Evolutionary conservation across 2,113 vertebrate genomes (phyloP).

Genomic region (Zosterops lateralis): DNA sequence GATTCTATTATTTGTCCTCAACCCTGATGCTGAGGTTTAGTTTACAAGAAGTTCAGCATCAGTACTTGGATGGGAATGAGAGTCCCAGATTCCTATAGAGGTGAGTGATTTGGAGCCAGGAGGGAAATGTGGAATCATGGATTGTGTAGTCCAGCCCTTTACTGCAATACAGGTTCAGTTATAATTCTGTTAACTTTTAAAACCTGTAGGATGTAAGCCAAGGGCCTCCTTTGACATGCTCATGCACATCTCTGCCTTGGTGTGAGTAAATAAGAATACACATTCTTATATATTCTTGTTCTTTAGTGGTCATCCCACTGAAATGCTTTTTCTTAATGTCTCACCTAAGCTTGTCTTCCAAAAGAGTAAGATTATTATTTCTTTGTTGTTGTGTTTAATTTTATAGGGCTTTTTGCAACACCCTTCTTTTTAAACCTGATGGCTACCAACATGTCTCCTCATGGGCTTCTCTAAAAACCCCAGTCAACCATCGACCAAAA

Average conservation of each 20-base stretch:
- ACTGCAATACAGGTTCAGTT: background rate
- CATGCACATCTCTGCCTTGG: fast-evolving
- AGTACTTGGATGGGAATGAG: background rate
- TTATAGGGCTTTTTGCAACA: background rate
- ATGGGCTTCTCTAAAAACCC: background rate
- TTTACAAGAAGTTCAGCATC: background rate
- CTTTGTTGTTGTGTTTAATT: background rate
- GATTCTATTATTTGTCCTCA: background rate
- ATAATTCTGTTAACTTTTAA: background rate
- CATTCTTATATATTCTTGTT: background rate
- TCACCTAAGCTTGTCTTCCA: background rate
- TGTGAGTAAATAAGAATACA: background rate
- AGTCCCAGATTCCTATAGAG: background rate
- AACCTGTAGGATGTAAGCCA: fast-evolving
- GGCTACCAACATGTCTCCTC: fast-evolving
- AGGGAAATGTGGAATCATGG: background rate
- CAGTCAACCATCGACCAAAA: background rate
- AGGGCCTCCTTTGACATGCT: background rate
- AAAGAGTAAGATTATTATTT: background rate
- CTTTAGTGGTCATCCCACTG: background rate
- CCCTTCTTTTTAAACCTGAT: background rate
- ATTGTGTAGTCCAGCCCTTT: background rate
- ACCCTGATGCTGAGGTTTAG: background rate
- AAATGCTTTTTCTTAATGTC: background rate
- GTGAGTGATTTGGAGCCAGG: background rate